Evolutionary conservation across 2,888 invertebrate genomes (phyloP), one percentile per base, ranked within the genome.

Genomic region (Dasypogon diadema): DNA sequence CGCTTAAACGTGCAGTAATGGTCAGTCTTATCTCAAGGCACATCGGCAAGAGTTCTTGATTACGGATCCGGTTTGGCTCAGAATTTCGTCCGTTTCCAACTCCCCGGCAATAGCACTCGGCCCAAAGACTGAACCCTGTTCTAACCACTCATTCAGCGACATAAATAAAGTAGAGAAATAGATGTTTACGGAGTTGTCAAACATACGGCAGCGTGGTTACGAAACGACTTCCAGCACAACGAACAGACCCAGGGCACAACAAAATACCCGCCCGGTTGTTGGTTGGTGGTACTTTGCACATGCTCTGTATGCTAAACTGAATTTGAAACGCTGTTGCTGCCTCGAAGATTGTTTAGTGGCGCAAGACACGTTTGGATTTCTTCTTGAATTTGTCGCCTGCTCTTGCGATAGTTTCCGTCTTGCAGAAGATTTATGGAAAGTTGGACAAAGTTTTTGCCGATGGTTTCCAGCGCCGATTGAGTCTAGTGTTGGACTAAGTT

Each of bases 101-200:
- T n/a, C n/a, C n/a, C n/a, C n/a, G n/a, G n/a, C n/a, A n/a, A n/a
- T n/a, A n/a, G n/a, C n/a, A n/a, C 30, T 30, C 30, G 30, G 8
- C 30, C 8, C 8, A 5, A 30, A 30, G 30, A 30, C 30, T 30
- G 30, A 30, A 30, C 8, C 30, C n/a, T n/a, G 42, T 12, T 12
- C 1, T 42, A 42, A 1, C 1, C n/a, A 12, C 42, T 12, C 8
- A 12, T 42, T 42, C 12, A 42, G 42, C 42, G 42, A 12, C 8
- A 42, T 42, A 42, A 42, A 42, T 42, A 42, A 42, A 42, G 30
- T 42, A 12, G 2, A 42, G n/a, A 12, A 42, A 42, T 42, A 42
- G 42, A 60, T 60, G 60, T 60, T 60, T 60, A 12, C 42, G 37
- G 60, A 60, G 26, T 60, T 60, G 60, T 60, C 60, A 60, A 37